A percentile compares a stretch with the other conserved stretches of the same genome.
Conservation (phyloP, 2,797 vertebrate species). For the Notamacropus eugenii region DNA sequence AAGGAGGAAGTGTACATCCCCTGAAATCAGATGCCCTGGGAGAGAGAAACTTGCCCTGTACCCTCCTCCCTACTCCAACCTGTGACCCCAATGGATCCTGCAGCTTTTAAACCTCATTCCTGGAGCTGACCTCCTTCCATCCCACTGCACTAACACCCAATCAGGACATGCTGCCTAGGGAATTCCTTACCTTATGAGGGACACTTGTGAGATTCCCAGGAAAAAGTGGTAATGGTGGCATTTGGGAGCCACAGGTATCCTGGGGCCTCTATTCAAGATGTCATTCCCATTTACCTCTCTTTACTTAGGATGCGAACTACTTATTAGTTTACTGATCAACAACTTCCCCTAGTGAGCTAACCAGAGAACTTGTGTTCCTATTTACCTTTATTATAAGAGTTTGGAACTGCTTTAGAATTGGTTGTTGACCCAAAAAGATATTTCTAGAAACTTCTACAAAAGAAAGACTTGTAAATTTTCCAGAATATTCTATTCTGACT, state of each 20-base stretch:
- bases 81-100: background rate
- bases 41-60: background rate
- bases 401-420: background rate
- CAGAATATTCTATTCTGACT: background rate
- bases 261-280: background rate
- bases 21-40: background rate
- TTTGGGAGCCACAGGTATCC: background rate
- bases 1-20: background rate
- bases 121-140: background rate
- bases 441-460: background rate
- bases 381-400: background rate
- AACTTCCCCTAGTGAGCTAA: background rate
- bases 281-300: background rate
- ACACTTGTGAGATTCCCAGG: background rate
- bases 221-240: background rate
- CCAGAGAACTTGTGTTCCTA: background rate
- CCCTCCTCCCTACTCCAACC: background rate
- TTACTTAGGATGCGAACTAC: background rate
- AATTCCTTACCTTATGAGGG: background rate
- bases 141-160: background rate
- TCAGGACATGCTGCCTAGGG: background rate
- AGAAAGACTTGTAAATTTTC: background rate
- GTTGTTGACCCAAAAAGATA: background rate
- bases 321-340: background rate
- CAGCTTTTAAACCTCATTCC: background rate